Evolutionary conservation across 2,113 vertebrate species (phyloP), one percentile per base, ranked within the genome.

Genomic region (Prochilodus magdalenae): DNA sequence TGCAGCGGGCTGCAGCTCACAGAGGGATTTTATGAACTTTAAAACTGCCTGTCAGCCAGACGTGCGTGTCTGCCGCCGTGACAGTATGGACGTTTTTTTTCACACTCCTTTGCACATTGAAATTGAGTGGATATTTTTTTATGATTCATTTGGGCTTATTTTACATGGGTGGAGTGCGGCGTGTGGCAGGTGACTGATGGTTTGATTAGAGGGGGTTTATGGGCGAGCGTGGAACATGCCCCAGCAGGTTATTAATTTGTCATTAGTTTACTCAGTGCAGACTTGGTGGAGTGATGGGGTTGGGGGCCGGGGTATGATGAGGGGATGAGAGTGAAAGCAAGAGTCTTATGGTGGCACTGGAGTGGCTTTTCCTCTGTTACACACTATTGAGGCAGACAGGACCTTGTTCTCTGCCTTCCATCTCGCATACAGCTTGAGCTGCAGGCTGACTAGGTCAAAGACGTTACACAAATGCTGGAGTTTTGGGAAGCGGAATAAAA

Each of bases 191-290:
- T 86, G 79, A 86, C 55, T 82, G 66, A 51, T 73, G 10, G 81
- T 59, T 72, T 75, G 73, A 71, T 57, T 75, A 63, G 47, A 60
- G 49, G 22, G 15, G n/a, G 36, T 59, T 77, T 75, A 53, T 69
- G 16, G 36, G 60, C 4, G 51, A 55, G 72, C 33, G 53, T 44
- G 13, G 33, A 65, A 16, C 33, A 33, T 55, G 53, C 47, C 63
- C 33, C 57, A 44, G 36, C 30, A 63, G 53, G 75, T 83, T 66
- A 83, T 88, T 79, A 69, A 77, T 78, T 75, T 76, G 76, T 80
- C 67, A 78, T 80, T 76, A 71, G n/a, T 27, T n/a, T 70, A 24
- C 33, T 13, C 36, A 57, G 63, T 75, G 3, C 63, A 47, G 71
- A 30, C 27, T 1, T 0, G 0, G 6, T 15, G 20, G 47, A n/a